phyloP scores from a whole-genome alignment of 1,140 invertebrate species.

The Antheraea mylitta region DNA sequence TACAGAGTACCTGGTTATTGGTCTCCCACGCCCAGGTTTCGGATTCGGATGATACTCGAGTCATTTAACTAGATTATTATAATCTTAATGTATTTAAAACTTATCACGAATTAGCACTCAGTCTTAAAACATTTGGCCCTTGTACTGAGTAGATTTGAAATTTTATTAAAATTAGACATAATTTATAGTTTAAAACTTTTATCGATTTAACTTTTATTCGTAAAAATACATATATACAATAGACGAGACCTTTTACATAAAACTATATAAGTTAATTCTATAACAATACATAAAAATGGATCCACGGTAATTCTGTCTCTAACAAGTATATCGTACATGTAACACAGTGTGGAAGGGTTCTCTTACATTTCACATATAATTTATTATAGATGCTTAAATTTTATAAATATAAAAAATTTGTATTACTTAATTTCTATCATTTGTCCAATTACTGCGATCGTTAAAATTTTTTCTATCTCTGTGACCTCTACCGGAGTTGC shows the following conservation, averaged over 20 bases:
- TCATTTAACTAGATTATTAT: not conserved
- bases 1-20: not conserved
- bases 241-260: slow-evolving; percentile 39
- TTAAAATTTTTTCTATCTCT: slow-evolving; percentile 75
- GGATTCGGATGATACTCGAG: not conserved
- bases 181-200: slow-evolving; percentile 25
- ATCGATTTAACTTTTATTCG: not conserved
- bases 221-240: slow-evolving; percentile 45
- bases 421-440: slow-evolving; percentile 61
- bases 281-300: slow-evolving; percentile 47
- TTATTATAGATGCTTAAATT: slow-evolving; percentile 28
- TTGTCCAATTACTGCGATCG: slow-evolving; percentile 72
- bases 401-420: not conserved
- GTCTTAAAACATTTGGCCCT: slow-evolving; percentile 76
- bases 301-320: slow-evolving; percentile 49
- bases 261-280: slow-evolving; percentile 33
- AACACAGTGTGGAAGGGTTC: slow-evolving; percentile 56
- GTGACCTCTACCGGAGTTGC: slow-evolving; percentile 66
- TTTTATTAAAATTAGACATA: slow-evolving; percentile 42
- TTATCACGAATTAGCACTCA: slow-evolving; percentile 63
- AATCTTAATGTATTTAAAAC: slow-evolving; percentile 16
- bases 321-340: slow-evolving; percentile 58
- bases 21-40: not conserved
- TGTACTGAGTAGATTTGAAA: slow-evolving; percentile 63
- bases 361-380: slow-evolving; percentile 44